These are phyloP conservation scores for Myathropa florea DNA, from an alignment of 2,888 invertebrate species.

Conservation along the genomic window DNA sequence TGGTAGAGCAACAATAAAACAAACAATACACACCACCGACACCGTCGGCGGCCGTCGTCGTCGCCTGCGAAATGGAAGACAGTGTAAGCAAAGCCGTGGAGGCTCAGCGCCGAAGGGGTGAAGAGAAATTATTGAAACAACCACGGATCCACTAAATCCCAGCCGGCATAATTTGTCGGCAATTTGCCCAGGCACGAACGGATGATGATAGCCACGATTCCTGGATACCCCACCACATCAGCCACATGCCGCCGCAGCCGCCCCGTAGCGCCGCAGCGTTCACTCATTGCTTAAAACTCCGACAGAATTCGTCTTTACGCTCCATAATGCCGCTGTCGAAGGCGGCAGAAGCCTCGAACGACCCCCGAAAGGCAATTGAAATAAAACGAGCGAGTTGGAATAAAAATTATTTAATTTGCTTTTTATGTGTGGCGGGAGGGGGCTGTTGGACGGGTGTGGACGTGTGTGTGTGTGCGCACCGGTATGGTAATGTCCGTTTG, in stretches of 20 bases:
- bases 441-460: neutral
- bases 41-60: neutral
- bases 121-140: slow-evolving; percentile 70
- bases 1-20: slow-evolving; percentile 15
- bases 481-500: slow-evolving; percentile 59
- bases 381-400: slow-evolving; percentile 63
- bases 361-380: slow-evolving; percentile 60
- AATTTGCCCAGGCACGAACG: slow-evolving; percentile 76
- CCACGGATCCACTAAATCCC: slow-evolving; percentile 77
- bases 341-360: slow-evolving; percentile 43
- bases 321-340: slow-evolving; percentile 23
- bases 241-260: slow-evolving; percentile 4
- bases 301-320: slow-evolving; percentile 18
- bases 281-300: slow-evolving; percentile 28
- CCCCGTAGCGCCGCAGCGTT: neutral
- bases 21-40: slow-evolving; percentile 1
- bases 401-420: slow-evolving; percentile 70
- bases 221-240: neutral
- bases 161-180: slow-evolving; percentile 79
- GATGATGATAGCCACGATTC: slow-evolving; percentile 55
- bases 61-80: neutral
- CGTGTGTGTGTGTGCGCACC: neutral
- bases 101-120: neutral
- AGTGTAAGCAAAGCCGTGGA: neutral
- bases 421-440: slow-evolving; percentile 44